A percentile compares a stretch with the other conserved stretches of the same genome.
Conservation (phyloP, 1,140 invertebrate genomes). For the Heliothis virescens region DNA sequence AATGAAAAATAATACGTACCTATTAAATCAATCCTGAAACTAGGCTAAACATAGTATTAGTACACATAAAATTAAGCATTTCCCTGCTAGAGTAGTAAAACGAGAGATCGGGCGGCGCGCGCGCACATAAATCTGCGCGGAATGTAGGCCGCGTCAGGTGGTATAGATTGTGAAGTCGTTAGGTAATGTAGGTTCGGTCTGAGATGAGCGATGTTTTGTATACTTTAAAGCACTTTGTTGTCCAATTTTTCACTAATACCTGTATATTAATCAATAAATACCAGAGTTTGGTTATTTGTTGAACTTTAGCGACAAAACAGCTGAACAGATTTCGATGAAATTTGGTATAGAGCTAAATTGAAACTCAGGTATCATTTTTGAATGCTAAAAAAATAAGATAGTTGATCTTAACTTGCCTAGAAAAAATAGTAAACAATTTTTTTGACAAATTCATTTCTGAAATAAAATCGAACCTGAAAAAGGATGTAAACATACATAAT, state of each 20-base stretch:
- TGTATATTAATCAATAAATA: too few relatives aligned
- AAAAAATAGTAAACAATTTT: too few relatives aligned
- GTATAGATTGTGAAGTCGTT: constrained; percentile 26
- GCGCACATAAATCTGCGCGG: constrained; percentile 60
- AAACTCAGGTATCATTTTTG: too few relatives aligned
- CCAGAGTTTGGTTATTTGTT: not conserved
- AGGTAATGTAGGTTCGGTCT: constrained; percentile 25
- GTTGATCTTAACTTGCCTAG: not conserved
- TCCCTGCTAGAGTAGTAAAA: constrained; percentile 13
- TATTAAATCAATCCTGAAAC: constrained; percentile 1
- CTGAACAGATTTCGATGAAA: not conserved
- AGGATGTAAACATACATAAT: too few relatives aligned
- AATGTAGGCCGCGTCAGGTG: constrained; percentile 67
- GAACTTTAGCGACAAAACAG: not conserved
- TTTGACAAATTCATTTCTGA: too few relatives aligned
- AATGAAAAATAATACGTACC: not conserved
- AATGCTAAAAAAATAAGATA: too few relatives aligned
- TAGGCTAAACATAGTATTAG: constrained; percentile 30
- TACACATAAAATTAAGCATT: constrained; percentile 37
- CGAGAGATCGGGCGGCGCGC: constrained; percentile 25
- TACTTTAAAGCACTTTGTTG: not conserved
- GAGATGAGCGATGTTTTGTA: constrained; percentile 28
- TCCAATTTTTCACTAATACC: too few relatives aligned
- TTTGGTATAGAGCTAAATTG: too few relatives aligned
- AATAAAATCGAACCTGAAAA: too few relatives aligned